A percentile compares a stretch with the other conserved stretches of the same genome.
phyloP scores from a whole-genome alignment of 2,113 vertebrate genomes.

The Rhinogobius similis region DNA sequence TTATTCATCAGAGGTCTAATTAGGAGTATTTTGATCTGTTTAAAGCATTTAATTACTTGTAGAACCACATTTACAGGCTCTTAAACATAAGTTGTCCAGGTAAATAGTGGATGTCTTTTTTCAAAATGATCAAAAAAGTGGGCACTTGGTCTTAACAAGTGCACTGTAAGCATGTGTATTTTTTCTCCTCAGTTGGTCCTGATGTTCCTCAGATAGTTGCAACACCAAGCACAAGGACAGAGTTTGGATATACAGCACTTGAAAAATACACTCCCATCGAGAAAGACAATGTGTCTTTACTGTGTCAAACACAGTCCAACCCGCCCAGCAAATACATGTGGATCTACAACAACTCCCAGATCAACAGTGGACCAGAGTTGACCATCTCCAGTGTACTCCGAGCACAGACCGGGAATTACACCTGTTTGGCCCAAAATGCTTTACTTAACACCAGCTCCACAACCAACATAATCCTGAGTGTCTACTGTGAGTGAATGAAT shows the following conservation, averaged over 20 bases:
- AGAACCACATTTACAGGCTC: background rate
- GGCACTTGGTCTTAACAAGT: background rate
- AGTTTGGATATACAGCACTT: slow-evolving; percentile 82
- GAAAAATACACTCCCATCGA: slow-evolving; percentile 83
- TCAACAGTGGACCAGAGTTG: slow-evolving; percentile 78
- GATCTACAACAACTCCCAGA: slow-evolving; percentile 87
- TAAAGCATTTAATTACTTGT: background rate
- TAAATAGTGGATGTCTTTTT: background rate
- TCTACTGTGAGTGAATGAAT: slow-evolving; percentile 86
- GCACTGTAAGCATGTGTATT: slow-evolving; percentile 7
- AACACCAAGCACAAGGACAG: slow-evolving; percentile 80
- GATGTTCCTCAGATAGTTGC: slow-evolving; percentile 84
- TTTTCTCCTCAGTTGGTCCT: slow-evolving; percentile 78
- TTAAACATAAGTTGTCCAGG: background rate
- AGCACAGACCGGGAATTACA: slow-evolving; percentile 85
- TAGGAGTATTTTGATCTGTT: no score
- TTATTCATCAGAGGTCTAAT: no score
- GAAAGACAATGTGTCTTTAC: slow-evolving; percentile 83
- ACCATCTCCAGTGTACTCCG: slow-evolving; percentile 80
- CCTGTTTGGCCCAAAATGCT: slow-evolving; percentile 86
- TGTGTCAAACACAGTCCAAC: slow-evolving; percentile 86
- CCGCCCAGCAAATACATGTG: slow-evolving; percentile 86
- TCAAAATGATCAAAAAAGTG: background rate
- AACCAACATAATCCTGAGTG: slow-evolving; percentile 81
- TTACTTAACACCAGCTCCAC: slow-evolving; percentile 82